Evolutionary conservation across 2,888 invertebrate genomes (phyloP).

Genomic region (Tryphoninae sp.): DNA sequence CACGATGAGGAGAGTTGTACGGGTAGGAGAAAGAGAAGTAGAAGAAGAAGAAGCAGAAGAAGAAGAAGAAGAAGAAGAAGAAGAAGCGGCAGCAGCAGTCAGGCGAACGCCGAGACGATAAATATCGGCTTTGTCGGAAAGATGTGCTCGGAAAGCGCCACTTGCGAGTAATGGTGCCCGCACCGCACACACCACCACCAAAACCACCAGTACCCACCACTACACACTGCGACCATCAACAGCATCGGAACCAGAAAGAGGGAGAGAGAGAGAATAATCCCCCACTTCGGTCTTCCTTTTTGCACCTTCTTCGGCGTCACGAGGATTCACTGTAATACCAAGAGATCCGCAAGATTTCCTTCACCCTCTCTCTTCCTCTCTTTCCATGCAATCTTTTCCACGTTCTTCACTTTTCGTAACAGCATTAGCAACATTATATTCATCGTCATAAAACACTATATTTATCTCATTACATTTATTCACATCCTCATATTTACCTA

Average conservation of each 20-base stretch:
- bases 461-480: neutral
- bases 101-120: conserved; percentile 73
- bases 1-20: neutral
- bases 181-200: conserved; percentile 35
- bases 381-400: conserved; percentile 38
- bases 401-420: conserved; percentile 38
- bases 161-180: conserved; percentile 79
- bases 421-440: conserved; percentile 16
- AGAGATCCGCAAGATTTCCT: neutral
- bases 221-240: conserved; percentile 35
- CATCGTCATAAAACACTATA: neutral
- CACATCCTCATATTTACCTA: neutral
- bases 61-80: conserved; percentile 1
- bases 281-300: neutral
- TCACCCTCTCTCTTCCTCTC: conserved; percentile 10
- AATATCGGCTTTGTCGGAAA: conserved; percentile 79
- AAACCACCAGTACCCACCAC: conserved; percentile 33
- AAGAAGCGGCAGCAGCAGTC: conserved; percentile 63
- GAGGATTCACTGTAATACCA: conserved; percentile 11
- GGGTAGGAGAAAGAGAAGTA: conserved; percentile 18
- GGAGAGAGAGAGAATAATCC: neutral
- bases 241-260: conserved; percentile 15
- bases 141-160: conserved; percentile 78
- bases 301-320: neutral
- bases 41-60: conserved; percentile 5